Evolutionary conservation across 2,113 vertebrate genomes (phyloP).

Genomic region (Euleptes europaea): DNA sequence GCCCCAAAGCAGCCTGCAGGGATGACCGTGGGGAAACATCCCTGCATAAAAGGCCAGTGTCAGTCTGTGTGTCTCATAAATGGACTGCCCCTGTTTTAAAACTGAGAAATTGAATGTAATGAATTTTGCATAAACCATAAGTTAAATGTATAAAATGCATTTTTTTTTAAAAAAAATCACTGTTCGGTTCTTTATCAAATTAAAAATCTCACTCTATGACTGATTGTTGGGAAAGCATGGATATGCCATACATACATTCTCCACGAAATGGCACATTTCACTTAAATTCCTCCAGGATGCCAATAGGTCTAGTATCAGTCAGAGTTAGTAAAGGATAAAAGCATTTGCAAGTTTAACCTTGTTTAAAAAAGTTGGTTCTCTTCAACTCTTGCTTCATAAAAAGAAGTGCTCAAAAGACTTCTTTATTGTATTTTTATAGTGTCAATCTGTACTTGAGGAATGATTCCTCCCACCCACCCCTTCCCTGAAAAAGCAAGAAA

Average conservation of each 20-base stretch:
- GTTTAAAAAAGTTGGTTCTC: constrained; percentile 38
- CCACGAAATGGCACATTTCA: constrained; percentile 45
- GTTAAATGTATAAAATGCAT: constrained; percentile 20
- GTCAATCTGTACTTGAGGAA: constrained; percentile 21
- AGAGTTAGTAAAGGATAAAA: constrained; percentile 46
- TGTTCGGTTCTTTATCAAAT: constrained; percentile 54
- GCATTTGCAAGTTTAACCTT: constrained; percentile 39
- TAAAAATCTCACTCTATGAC: constrained; percentile 55
- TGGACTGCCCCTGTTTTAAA: background rate
- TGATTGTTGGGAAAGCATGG: constrained; percentile 42
- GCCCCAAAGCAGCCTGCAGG: too few relatives aligned
- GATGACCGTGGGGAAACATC: too few relatives aligned
- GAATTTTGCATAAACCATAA: constrained; percentile 24
- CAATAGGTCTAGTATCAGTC: constrained; percentile 37
- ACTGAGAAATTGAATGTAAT: background rate
- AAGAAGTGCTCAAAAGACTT: constrained; percentile 22
- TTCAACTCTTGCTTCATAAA: constrained; percentile 31
- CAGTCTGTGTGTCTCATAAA: background rate
- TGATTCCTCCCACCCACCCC: background rate
- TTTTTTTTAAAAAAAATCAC: constrained; percentile 49
- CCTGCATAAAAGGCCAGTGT: too few relatives aligned
- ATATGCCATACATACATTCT: constrained; percentile 43
- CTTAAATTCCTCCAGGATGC: constrained; percentile 57
- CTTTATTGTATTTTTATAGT: constrained; percentile 28
- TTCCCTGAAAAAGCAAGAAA: constrained; percentile 33